Base-by-base conservation (phyloP, 2,888 invertebrate genomes). In the Ormyrus pomaceus region DNA sequence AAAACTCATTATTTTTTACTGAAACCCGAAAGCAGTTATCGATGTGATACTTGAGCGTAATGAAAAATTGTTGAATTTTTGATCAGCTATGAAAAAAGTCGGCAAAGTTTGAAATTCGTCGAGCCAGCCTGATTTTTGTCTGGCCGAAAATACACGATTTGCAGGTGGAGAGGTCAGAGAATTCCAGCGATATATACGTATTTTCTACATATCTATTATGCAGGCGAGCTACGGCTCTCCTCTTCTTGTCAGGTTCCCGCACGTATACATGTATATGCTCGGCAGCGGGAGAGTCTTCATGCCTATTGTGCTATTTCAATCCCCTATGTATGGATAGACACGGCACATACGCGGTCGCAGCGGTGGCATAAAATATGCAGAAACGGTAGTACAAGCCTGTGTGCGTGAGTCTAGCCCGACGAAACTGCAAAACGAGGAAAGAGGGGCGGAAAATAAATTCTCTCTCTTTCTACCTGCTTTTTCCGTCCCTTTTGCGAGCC, bases 301-400 rank as follows among this genome's bases (percentile, higher is more conserved):
- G 74, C 71, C 81, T 75, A 78, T 81, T 81, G 78, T 81, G 78
- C 78, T 78, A 81, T 81, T 81, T 81, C 78, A 81, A 81, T 78
- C 71, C 71, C 71, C 66, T 56, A 58, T 61, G 61, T 81, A 71
- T 69, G 71, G 70, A 81, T 78, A 77, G 68, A 77, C 74, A 66
- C 59, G 61, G 51, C 58, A 53, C 62, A 65, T 19, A 10, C 65
- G 34, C 34, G 74, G 64, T 19, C 34, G 51, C 61, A 45, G 51
- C 59, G 55, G 69, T 56, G 13, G 68, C 59, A 79, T 74, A 74
- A 75, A 76, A 80, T 77, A 80, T 81, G 82, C 55, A 71, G 59
- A 76, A 76, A 77, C 75, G 71, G 58, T 65, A 64, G 64, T 69
- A 69, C 53, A 10, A 59, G 62, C 62, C 6, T 9, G 62, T 62